Conservation (phyloP, 2,113 vertebrate genomes). For the Butorides virescens region DNA sequence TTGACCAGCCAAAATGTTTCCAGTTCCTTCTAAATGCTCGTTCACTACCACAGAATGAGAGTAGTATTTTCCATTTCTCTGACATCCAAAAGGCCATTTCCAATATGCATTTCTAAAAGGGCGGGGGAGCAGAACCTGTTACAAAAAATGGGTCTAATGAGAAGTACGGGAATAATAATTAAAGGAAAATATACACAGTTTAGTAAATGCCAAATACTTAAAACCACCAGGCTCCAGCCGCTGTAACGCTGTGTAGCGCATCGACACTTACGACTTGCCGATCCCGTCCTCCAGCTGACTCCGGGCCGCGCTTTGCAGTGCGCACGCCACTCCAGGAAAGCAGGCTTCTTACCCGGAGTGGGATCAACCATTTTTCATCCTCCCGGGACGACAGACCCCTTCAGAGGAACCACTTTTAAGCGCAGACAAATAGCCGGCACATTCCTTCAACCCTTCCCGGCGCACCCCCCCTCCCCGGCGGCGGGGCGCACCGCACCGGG, state of each 20-base stretch:
- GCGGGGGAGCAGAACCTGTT: not conserved
- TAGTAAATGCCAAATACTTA: too few species aligned
- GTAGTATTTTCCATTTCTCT: not conserved
- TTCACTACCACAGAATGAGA: accelerated
- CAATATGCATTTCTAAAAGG: not conserved
- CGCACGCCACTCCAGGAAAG: not conserved
- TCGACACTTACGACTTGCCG: accelerated
- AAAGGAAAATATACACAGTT: not conserved
- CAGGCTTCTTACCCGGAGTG: conserved; percentile 9
- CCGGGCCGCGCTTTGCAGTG: conserved; percentile 18
- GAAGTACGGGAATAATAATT: not conserved
- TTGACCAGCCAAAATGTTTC: too few species aligned
- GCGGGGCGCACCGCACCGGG: not conserved
- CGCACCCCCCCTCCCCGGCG: not conserved
- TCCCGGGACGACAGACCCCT: conserved; percentile 41
- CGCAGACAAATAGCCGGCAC: not conserved
- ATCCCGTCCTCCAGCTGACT: accelerated
- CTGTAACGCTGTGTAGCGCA: accelerated
- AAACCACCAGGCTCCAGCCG: accelerated
- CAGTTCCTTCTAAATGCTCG: not conserved
- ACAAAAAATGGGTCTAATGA: accelerated
- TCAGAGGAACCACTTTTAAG: not conserved
- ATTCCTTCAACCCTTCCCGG: not conserved
- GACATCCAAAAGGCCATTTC: not conserved
- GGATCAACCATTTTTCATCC: conserved; percentile 64